Percentiles rank a stretch among this genome's conserved stretches.
Conservation (phyloP, 2,888 invertebrate species). For the Orchesellides sinensis region DNA sequence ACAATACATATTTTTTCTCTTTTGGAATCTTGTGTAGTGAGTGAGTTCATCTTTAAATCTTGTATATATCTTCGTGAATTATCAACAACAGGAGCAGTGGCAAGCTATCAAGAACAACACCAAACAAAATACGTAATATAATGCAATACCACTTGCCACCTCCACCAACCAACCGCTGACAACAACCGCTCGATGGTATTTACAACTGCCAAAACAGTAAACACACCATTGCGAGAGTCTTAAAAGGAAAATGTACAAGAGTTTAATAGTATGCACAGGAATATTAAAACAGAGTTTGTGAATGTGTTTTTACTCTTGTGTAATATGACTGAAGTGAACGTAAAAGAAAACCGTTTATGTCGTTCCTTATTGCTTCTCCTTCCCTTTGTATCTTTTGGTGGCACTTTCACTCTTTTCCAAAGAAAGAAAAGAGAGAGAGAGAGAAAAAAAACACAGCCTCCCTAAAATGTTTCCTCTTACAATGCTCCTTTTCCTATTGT, state of each 20-base stretch:
- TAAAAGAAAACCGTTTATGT: slow-evolving; percentile 26
- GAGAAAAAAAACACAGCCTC: not conserved
- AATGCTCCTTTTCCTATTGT: slow-evolving; percentile 38
- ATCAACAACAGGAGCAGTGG: slow-evolving; percentile 17
- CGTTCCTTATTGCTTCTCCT: slow-evolving; percentile 40
- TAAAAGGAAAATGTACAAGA: not conserved
- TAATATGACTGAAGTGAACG: slow-evolving; percentile 33
- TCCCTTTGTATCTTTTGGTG: slow-evolving; percentile 29
- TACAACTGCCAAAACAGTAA: slow-evolving; percentile 62
- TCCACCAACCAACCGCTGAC: slow-evolving; percentile 45
- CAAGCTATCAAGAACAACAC: slow-evolving; percentile 39
- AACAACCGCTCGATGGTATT: slow-evolving; percentile 43
- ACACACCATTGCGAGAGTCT: slow-evolving; percentile 6
- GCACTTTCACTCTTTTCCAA: slow-evolving; percentile 17
- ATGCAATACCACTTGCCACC: slow-evolving; percentile 53
- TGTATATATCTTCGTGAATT: slow-evolving; percentile 13
- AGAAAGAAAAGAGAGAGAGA: no score
- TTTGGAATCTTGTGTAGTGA: slow-evolving; percentile 8
- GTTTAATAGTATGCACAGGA: slow-evolving; percentile 34
- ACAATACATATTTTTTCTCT: slow-evolving; percentile 15
- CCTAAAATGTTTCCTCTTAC: not conserved
- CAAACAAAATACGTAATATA: slow-evolving; percentile 32
- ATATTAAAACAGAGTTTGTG: slow-evolving; percentile 52
- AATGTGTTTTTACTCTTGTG: slow-evolving; percentile 38
- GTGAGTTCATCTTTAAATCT: slow-evolving; percentile 42